These are phyloP conservation scores for Globicephala melas DNA, from an alignment of 2,113 vertebrate genomes.

Conservation along the genomic window DNA sequence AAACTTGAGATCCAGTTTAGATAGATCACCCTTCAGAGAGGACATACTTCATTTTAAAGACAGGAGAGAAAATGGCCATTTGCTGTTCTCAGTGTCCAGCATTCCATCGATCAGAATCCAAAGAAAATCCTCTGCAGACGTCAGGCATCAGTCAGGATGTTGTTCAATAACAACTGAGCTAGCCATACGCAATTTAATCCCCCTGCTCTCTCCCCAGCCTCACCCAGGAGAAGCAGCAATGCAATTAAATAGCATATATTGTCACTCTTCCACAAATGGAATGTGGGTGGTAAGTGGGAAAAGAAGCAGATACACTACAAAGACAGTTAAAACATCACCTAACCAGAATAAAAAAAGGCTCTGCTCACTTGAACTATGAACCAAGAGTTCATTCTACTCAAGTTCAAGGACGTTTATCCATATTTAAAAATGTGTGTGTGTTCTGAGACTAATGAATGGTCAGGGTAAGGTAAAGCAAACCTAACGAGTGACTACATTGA, in stretches of 20 bases:
- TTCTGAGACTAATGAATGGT: background rate
- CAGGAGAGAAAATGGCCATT: conserved; percentile 38
- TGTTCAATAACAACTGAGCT: conserved; percentile 66
- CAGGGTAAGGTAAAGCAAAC: background rate
- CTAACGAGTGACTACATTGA: rapidly evolving
- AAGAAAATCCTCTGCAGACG: conserved; percentile 62
- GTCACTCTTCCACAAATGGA: conserved; percentile 25
- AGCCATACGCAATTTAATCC: conserved; percentile 45
- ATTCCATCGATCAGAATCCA: conserved; percentile 57
- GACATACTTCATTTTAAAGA: conserved; percentile 40
- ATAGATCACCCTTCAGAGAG: conserved; percentile 32
- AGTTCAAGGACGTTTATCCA: background rate
- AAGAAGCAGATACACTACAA: conserved; percentile 61
- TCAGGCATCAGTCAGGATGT: conserved; percentile 38
- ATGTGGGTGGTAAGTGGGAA: conserved; percentile 61
- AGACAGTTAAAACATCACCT: conserved; percentile 56
- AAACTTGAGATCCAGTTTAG: conserved; percentile 14
- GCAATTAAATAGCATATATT: background rate
- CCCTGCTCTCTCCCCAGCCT: background rate
- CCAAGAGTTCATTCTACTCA: background rate
- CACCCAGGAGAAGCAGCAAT: background rate
- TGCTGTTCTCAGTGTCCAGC: background rate
- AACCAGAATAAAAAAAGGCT: background rate
- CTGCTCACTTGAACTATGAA: background rate
- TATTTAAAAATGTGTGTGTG: background rate